A percentile compares a stretch with the other conserved stretches of the same genome.
Conservation (phyloP, 2,888 invertebrate species). For the Fabriciana adippe region DNA sequence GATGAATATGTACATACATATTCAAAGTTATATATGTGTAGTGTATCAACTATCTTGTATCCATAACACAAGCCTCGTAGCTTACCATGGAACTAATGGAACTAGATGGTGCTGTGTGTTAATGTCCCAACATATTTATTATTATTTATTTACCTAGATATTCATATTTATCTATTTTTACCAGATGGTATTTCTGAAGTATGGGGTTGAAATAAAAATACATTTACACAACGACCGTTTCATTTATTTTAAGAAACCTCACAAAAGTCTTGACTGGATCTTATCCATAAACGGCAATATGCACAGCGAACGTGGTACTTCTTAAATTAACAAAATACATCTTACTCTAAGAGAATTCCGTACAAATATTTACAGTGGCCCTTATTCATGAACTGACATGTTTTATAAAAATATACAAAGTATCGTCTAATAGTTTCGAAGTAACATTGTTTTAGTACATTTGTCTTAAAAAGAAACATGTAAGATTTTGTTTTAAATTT, state of each 20-base stretch:
- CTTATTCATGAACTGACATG: slow-evolving; percentile 54
- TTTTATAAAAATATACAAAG: slow-evolving; percentile 2
- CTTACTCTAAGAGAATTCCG: slow-evolving; percentile 52
- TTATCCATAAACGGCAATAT: slow-evolving; percentile 80
- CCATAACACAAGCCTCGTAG: no score
- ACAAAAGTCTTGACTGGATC: slow-evolving; percentile 78
- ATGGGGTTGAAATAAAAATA: slow-evolving; percentile 50
- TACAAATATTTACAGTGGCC: slow-evolving; percentile 72
- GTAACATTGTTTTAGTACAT: neutral
- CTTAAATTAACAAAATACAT: slow-evolving; percentile 54
- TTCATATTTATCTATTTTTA: no score
- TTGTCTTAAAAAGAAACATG: neutral
- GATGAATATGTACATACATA: no score
- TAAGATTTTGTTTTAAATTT: neutral
- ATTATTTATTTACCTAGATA: no score
- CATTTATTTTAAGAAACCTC: slow-evolving; percentile 75
- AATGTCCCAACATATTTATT: no score
- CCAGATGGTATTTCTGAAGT: neutral
- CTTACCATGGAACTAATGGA: no score
- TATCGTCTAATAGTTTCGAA: slow-evolving; percentile 4
- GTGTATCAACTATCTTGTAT: no score
- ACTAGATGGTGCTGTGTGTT: no score
- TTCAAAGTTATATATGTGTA: no score
- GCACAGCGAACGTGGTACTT: slow-evolving; percentile 70
- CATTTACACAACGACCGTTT: slow-evolving; percentile 72